phyloP scores from a whole-genome alignment of 1,140 invertebrate species.

The Antheraea mylitta region DNA sequence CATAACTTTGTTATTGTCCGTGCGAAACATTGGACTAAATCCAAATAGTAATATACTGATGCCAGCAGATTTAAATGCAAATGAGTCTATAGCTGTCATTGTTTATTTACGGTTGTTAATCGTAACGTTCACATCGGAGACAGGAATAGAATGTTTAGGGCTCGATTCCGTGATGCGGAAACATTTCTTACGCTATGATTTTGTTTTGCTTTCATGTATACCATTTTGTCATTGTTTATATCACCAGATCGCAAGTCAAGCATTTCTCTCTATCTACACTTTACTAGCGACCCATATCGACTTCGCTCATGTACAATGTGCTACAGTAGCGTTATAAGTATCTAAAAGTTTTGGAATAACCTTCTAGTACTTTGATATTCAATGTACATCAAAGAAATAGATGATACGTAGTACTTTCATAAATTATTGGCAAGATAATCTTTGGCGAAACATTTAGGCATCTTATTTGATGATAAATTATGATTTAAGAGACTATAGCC shows the following conservation, averaged over 20 bases:
- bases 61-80: slow-evolving; percentile 13
- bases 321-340: too few species aligned
- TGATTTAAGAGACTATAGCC: too few species aligned
- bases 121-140: slow-evolving; percentile 7
- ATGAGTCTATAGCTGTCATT: slow-evolving; percentile 10
- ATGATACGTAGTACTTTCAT: too few species aligned
- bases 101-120: slow-evolving; percentile 5
- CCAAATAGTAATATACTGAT: slow-evolving; percentile 9
- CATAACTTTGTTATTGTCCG: slow-evolving; percentile 10
- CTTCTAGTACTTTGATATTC: too few species aligned
- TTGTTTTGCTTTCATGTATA: neutral
- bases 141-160: slow-evolving; percentile 5
- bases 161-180: neutral
- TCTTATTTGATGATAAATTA: too few species aligned
- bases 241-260: neutral
- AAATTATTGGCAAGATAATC: too few species aligned
- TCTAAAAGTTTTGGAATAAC: too few species aligned
- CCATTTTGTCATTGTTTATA: neutral
- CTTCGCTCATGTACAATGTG: too few species aligned
- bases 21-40: slow-evolving; percentile 10
- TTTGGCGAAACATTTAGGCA: too few species aligned
- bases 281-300: too few species aligned
- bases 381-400: too few species aligned
- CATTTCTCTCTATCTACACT: too few species aligned
- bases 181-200: neutral